Percentiles rank a stretch among this genome's conserved stretches.
These are phyloP conservation scores for Cladopsammia gracilis DNA, from an alignment of 64 coral and sea anemone genomes.

Conservation along the genomic window DNA sequence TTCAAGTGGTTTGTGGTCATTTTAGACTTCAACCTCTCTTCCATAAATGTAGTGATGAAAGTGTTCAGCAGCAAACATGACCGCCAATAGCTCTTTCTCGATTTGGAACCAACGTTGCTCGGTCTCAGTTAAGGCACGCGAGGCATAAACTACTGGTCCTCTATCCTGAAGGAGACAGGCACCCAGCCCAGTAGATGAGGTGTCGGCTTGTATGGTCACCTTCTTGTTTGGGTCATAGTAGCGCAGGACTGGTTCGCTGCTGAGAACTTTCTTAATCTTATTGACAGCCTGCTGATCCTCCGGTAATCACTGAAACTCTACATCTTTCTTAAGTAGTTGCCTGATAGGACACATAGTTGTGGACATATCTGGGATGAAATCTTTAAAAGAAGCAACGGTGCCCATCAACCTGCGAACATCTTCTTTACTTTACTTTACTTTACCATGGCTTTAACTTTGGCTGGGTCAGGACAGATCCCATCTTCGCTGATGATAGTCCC, in stretches of 20 bases:
- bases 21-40: conserved; percentile 52
- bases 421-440: no score
- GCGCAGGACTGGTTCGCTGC: not conserved
- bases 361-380: no score
- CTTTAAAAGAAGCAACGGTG: no score
- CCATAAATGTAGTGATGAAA: conserved; percentile 39
- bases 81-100: conserved; percentile 21
- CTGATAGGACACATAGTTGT: no score
- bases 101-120: no score
- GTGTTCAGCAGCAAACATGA: conserved; percentile 52
- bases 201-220: conserved; percentile 4
- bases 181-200: conserved; percentile 11
- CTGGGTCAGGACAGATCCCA: no score
- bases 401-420: no score
- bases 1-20: conserved; percentile 60
- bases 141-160: not conserved
- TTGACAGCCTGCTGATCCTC: conserved; percentile 26
- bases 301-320: not conserved
- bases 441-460: no score
- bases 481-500: no score
- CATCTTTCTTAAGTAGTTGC: no score
- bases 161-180: conserved; percentile 6
- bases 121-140: conserved; percentile 20
- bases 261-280: conserved; percentile 6
- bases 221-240: conserved; percentile 29